Conservation (phyloP, 2,888 invertebrate species). For the Napeogenes inachia region DNA sequence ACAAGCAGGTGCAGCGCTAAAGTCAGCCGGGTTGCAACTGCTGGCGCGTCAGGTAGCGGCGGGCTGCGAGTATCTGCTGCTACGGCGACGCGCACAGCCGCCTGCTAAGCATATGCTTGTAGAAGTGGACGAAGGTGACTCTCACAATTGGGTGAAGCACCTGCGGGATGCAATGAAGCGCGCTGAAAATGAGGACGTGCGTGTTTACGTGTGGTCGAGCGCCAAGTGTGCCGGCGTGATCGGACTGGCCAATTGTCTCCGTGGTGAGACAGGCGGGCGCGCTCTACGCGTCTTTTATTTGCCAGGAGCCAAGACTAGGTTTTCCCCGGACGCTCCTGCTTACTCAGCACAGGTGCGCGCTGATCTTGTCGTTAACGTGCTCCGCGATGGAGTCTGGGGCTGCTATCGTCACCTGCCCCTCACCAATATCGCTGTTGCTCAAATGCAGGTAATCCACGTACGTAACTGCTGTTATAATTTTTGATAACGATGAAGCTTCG, state of each 20-base stretch:
- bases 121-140: conserved; percentile 80
- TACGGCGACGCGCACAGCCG: conserved; percentile 77
- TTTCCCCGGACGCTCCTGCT: conserved; percentile 74
- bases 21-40: conserved; percentile 52
- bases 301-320: conserved; percentile 80
- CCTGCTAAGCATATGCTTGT: conserved; percentile 73
- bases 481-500: too few species aligned
- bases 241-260: conserved; percentile 93
- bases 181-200: conserved; percentile 76
- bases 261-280: conserved; percentile 89
- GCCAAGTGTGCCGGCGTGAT: conserved; percentile 86
- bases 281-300: conserved; percentile 85
- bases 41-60: conserved; percentile 66
- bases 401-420: conserved; percentile 88
- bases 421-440: conserved; percentile 60
- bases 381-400: conserved; percentile 90
- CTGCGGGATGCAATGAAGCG: conserved; percentile 86
- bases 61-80: conserved; percentile 80
- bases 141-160: conserved; percentile 87
- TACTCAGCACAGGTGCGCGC: conserved; percentile 81
- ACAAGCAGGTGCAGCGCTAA: conserved; percentile 49
- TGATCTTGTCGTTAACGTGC: conserved; percentile 92
- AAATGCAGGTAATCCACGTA: conserved; percentile 65
- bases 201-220: conserved; percentile 83
- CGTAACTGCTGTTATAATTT: too few species aligned